Evolutionary conservation across 2,888 invertebrate genomes (phyloP).

Genomic region (Diogma glabrata): DNA sequence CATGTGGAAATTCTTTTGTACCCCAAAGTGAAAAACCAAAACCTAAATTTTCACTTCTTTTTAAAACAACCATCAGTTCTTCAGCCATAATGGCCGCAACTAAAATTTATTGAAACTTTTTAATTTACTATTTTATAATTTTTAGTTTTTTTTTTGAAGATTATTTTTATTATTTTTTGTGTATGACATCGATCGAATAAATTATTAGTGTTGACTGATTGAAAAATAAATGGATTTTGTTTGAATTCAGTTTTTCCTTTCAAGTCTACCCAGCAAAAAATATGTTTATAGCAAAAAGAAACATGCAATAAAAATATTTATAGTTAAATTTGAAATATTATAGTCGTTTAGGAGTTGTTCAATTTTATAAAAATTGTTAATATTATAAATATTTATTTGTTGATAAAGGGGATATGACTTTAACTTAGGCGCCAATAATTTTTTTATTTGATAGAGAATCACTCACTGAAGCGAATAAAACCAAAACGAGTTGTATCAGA

Average conservation of each 20-base stretch:
- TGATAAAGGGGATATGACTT: too few relatives aligned
- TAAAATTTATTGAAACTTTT: neutral
- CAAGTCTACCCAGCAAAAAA: too few relatives aligned
- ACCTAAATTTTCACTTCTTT: conserved; percentile 76
- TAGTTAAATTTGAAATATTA: too few relatives aligned
- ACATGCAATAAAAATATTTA: too few relatives aligned
- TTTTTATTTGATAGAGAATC: too few relatives aligned
- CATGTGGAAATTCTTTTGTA: conserved; percentile 74
- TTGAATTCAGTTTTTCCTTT: neutral
- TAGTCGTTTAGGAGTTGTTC: too few relatives aligned
- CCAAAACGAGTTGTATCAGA: too few relatives aligned
- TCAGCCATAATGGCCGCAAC: conserved; percentile 55
- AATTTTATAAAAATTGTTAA: too few relatives aligned
- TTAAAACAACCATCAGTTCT: conserved; percentile 79
- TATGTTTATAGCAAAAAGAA: too few relatives aligned
- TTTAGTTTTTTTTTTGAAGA: conserved; percentile 13
- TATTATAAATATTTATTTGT: too few relatives aligned
- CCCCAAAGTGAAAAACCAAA: conserved; percentile 86
- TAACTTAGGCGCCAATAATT: too few relatives aligned
- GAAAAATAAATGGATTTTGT: conserved; percentile 1
- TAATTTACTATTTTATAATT: neutral
- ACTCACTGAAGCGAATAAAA: too few relatives aligned
- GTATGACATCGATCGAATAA: conserved; percentile 17
- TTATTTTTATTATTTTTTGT: conserved; percentile 13
- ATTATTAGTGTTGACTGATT: conserved; percentile 8